Evolutionary conservation across 2,113 vertebrate genomes (phyloP).

Genomic region (Anhinga anhinga): DNA sequence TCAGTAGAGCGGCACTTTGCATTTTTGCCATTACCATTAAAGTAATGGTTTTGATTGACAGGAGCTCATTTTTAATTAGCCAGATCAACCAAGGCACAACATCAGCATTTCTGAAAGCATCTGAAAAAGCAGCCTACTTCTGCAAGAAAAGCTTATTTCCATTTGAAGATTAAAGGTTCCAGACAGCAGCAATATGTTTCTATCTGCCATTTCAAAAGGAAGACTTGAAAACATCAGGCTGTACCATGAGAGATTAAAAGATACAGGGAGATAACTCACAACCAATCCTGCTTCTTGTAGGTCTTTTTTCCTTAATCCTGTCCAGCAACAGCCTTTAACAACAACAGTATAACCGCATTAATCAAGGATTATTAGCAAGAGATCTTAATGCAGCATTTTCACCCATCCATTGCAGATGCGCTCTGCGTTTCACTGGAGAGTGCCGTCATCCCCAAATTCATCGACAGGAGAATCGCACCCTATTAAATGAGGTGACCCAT

Average conservation of each 20-base stretch:
- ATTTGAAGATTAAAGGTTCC: conserved; percentile 50
- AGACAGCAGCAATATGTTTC: conserved; percentile 51
- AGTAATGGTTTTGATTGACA: conserved; percentile 50
- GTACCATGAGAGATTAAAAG: conserved; percentile 28
- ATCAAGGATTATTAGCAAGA: conserved; percentile 11
- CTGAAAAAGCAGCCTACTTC: conserved; percentile 49
- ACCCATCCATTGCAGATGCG: neutral
- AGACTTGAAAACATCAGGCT: conserved; percentile 16
- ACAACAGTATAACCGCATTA: neutral
- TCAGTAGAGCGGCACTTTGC: neutral
- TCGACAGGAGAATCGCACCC: rapidly evolving
- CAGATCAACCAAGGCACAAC: conserved; percentile 48
- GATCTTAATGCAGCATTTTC: neutral
- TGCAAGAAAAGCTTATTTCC: conserved; percentile 55
- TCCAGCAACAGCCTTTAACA: conserved; percentile 15
- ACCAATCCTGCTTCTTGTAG: neutral
- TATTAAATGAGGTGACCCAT: neutral
- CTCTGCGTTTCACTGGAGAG: neutral
- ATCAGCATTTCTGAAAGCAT: conserved; percentile 55
- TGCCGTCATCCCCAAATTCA: neutral
- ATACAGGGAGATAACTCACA: conserved; percentile 20
- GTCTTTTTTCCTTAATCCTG: neutral
- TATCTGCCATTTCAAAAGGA: conserved; percentile 44
- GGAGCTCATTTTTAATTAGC: conserved; percentile 57
- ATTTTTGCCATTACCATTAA: conserved; percentile 15